A percentile compares a stretch with the other conserved stretches of the same genome.
phyloP scores from a whole-genome alignment of 2,113 vertebrate species.

The Synchiropus splendidus region DNA sequence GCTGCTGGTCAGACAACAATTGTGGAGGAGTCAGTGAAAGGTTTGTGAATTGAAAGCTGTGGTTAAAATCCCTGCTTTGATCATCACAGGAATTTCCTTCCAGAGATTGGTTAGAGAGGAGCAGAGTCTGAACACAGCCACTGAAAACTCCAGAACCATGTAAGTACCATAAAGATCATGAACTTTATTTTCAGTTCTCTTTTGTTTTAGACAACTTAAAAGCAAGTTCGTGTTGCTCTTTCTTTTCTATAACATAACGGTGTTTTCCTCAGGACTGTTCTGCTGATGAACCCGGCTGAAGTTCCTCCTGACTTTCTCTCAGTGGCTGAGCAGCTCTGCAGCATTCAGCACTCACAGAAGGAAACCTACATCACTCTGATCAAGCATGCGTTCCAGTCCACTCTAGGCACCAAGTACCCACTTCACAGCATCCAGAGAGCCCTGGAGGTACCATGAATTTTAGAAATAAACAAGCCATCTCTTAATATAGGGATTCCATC shows the following conservation, averaged over 20 bases:
- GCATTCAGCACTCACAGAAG: slow-evolving; percentile 50
- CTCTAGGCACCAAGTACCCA: slow-evolving; percentile 71
- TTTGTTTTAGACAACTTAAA: too few species aligned
- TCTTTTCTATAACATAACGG: too few species aligned
- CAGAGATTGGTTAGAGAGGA: slow-evolving; percentile 87
- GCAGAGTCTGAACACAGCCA: slow-evolving; percentile 73
- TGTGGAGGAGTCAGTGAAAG: not conserved
- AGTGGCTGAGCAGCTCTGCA: slow-evolving; percentile 76
- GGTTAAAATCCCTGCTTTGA: slow-evolving; percentile 1
- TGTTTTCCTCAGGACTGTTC: slow-evolving; percentile 71
- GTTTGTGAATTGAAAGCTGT: not conserved
- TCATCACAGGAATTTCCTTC: slow-evolving; percentile 80
- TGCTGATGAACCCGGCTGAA: slow-evolving; percentile 81
- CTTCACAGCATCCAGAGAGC: slow-evolving; percentile 59
- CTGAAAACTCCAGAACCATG: slow-evolving; percentile 74
- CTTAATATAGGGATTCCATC: too few species aligned
- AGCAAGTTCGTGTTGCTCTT: not conserved
- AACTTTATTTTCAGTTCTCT: not conserved
- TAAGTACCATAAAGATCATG: slow-evolving; percentile 55
- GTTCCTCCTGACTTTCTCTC: slow-evolving; percentile 78
- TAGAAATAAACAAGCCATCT: too few species aligned
- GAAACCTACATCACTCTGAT: slow-evolving; percentile 71
- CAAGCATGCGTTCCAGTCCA: slow-evolving; percentile 83
- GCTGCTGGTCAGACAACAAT: not conserved
- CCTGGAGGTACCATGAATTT: slow-evolving; percentile 74